A percentile compares a stretch with the other conserved stretches of the same genome.
Evolutionary conservation across 2,113 vertebrate genomes (phyloP).

Genomic region (Tyrannus savana): DNA sequence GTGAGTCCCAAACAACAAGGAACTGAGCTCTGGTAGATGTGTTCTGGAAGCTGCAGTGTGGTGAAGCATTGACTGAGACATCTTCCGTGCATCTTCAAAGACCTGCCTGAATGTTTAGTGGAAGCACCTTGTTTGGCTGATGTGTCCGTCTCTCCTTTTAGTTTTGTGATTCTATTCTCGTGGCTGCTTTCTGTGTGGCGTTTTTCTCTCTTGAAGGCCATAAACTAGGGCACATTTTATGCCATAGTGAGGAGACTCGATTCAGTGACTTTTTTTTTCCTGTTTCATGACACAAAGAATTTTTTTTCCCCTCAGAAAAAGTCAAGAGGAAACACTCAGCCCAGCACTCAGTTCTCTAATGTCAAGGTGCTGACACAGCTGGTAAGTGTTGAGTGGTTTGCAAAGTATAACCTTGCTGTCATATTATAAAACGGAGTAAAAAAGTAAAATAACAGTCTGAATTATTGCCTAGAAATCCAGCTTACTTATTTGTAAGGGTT

Average conservation of each 20-base stretch:
- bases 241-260: neutral
- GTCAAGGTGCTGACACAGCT: conserved; percentile 81
- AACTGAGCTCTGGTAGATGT: neutral
- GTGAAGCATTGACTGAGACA: neutral
- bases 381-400: conserved; percentile 74
- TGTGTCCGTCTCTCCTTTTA: neutral
- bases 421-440: neutral
- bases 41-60: neutral
- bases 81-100: neutral
- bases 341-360: conserved; percentile 65
- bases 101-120: neutral
- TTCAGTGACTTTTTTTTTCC: neutral
- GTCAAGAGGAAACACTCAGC: conserved; percentile 68
- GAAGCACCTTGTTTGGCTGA: neutral
- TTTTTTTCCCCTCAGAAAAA: conserved; percentile 78
- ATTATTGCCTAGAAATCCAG: neutral
- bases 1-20: conserved; percentile 63
- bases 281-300: neutral
- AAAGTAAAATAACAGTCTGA: neutral
- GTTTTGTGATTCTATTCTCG: neutral
- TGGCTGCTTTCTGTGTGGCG: neutral
- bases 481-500: neutral
- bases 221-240: neutral
- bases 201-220: neutral
- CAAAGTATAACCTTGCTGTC: neutral